Conservation (phyloP, 2,797 vertebrate species). For the Falco cherrug region DNA sequence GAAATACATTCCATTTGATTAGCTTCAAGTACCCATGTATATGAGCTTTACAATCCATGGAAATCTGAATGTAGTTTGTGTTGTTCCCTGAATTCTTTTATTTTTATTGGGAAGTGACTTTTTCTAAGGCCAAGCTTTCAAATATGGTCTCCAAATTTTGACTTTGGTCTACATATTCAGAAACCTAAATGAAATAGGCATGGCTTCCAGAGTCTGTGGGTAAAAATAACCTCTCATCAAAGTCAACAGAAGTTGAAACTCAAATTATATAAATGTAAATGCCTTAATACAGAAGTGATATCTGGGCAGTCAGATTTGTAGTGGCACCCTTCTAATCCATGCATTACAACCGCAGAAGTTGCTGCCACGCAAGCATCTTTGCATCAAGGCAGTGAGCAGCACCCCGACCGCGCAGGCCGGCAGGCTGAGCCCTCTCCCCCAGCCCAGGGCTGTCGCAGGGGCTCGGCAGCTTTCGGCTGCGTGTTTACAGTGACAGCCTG, state of each 20-base stretch:
- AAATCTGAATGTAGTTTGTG: not conserved
- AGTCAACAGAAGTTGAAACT: not conserved
- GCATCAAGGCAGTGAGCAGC: not conserved
- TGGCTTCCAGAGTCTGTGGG: not conserved
- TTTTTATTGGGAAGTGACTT: conserved; percentile 3
- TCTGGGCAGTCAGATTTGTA: not conserved
- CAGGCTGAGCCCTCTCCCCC: not conserved
- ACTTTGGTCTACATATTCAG: not conserved
- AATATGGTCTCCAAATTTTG: not conserved
- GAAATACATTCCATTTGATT: not conserved
- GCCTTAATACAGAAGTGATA: not conserved
- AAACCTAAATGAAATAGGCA: not conserved
- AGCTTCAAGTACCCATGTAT: not conserved
- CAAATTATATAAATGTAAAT: not conserved
- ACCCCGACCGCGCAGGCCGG: not conserved
- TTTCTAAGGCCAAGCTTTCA: not conserved
- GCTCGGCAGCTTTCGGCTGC: not conserved
- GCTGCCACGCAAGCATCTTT: not conserved
- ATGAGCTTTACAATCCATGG: not conserved
- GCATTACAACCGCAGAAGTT: not conserved
- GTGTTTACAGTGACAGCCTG: not conserved
- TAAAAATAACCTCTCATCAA: not conserved
- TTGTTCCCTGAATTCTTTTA: not conserved
- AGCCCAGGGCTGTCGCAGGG: not conserved
- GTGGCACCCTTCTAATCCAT: not conserved